Percentiles rank a stretch among this genome's conserved stretches.
Evolutionary conservation across 2,797 vertebrate genomes (phyloP).

Genomic region (Moxostoma hubbsi): DNA sequence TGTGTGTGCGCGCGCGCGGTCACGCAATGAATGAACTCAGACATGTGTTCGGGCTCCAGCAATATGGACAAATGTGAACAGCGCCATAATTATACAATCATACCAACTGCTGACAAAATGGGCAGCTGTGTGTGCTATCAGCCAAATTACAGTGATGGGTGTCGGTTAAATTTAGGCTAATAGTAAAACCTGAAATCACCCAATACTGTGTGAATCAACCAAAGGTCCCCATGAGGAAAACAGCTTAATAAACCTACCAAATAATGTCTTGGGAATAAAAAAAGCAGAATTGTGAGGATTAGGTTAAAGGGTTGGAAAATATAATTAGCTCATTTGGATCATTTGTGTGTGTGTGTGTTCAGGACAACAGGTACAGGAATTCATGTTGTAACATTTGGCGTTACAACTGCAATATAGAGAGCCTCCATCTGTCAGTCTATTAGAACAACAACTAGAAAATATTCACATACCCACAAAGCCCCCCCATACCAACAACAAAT

Average conservation of each 20-base stretch:
- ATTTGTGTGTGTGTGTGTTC: neutral
- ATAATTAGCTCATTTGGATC: too few relatives aligned
- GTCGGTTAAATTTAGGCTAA: too few relatives aligned
- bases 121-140: slow-evolving; percentile 6
- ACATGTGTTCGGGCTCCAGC: slow-evolving; percentile 20
- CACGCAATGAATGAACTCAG: neutral
- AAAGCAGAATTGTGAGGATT: too few relatives aligned
- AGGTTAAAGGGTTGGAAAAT: too few relatives aligned
- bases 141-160: neutral
- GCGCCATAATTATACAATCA: slow-evolving; percentile 8
- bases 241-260: too few relatives aligned
- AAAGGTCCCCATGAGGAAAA: too few relatives aligned
- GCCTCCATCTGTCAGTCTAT: slow-evolving; percentile 39
- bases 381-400: slow-evolving; percentile 8
- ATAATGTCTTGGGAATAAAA: too few relatives aligned
- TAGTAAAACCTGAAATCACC: too few relatives aligned
- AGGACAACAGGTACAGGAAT: neutral
- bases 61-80: slow-evolving; percentile 36
- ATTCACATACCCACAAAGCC: neutral
- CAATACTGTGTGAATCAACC: too few relatives aligned
- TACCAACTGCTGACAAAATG: slow-evolving; percentile 34
- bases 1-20: too few relatives aligned
- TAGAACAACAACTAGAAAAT: slow-evolving; percentile 4
- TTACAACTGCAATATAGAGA: neutral
- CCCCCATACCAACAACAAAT: neutral